Percentiles rank a stretch among this genome's conserved stretches.
These are phyloP conservation scores for Pachliopta kotzebuea DNA, from an alignment of 2,888 invertebrate genomes.

Conservation along the genomic window DNA sequence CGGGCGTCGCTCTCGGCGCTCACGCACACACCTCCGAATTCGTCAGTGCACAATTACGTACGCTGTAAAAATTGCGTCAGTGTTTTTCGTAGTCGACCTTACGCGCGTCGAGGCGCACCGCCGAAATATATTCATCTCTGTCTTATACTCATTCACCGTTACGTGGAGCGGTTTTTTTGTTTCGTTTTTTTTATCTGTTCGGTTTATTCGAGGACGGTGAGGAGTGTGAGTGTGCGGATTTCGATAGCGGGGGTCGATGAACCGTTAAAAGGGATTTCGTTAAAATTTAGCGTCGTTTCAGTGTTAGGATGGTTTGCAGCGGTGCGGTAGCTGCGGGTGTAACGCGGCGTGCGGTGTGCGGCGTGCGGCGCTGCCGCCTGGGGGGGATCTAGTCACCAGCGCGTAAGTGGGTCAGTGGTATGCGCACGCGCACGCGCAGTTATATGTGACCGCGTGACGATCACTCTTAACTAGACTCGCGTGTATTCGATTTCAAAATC, in stretches of 20 bases:
- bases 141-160: slow-evolving; percentile 73
- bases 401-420: slow-evolving; percentile 68
- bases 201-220: slow-evolving; percentile 57
- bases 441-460: slow-evolving; percentile 50
- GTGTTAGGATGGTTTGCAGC: slow-evolving; percentile 55
- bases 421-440: slow-evolving; percentile 57
- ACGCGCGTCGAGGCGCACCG: slow-evolving; percentile 53
- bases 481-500: not conserved
- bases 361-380: slow-evolving; percentile 39
- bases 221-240: slow-evolving; percentile 77
- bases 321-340: slow-evolving; percentile 43
- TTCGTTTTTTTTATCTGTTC: slow-evolving; percentile 70
- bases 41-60: slow-evolving; percentile 75
- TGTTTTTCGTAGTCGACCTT: slow-evolving; percentile 78
- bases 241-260: slow-evolving; percentile 77
- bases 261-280: slow-evolving; percentile 73
- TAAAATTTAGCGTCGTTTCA: slow-evolving; percentile 63
- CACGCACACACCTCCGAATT: slow-evolving; percentile 73
- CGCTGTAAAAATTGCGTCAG: slow-evolving; percentile 80
- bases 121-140: slow-evolving; percentile 78
- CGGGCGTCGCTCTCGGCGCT: slow-evolving; percentile 79
- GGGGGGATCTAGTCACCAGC: slow-evolving; percentile 52
- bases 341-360: slow-evolving; percentile 54
- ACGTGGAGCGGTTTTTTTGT: slow-evolving; percentile 65
- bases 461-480: slow-evolving; percentile 11